Base-by-base conservation (phyloP, 2,113 vertebrate species). In the Urocynchramus pylzowi region DNA sequence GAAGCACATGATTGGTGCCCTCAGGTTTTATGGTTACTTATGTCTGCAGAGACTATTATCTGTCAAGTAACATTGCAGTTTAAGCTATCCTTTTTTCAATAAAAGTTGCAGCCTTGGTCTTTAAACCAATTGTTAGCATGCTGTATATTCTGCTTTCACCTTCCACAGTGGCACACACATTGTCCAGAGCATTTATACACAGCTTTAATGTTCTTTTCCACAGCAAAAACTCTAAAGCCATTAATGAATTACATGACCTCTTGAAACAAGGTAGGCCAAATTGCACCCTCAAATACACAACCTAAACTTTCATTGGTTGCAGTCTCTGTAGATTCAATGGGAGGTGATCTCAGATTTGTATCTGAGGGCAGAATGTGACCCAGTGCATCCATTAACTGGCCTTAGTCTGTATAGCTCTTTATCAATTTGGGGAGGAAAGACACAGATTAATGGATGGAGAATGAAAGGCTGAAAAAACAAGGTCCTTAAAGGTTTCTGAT, bases 51-150 rank as follows among this genome's bases (percentile, higher is more conserved):
- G 76, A 85, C 85, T 77, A 87, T 94, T 95, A 81, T 90, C 84
- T 96, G 79, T 61, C 86, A 84, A 96, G 69, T 92, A 90, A 89
- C 67, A 80, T 30, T 84, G 93, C 79, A 87, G 63, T 95, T 95
- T 91, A 95, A 96, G 70, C 63, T 92, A 82, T 93, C 93, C 47
- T 94, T 28, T 82, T 93, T 96, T 93, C 92, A 94, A 77, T 83
- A 84, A 82, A 94, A 90, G 70, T 93, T 93, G 82, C 67, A 97
- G 39, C 76, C 73, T 96, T 95, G 69, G 76, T 95, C 87, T 95
- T 96, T 96, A 95, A 94, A 96, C 71, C 52, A 68, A 57, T 83
- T 87, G 42, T 82, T 93, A 88, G 14, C 42, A 59, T n/a, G 30
- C 81, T 70, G 49, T 87, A n/a, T 96, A 80, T 91, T 94, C 73